Evolutionary conservation across 2,888 invertebrate species (phyloP), one percentile per base, ranked within the genome.

Genomic region (Athalia rosae): DNA sequence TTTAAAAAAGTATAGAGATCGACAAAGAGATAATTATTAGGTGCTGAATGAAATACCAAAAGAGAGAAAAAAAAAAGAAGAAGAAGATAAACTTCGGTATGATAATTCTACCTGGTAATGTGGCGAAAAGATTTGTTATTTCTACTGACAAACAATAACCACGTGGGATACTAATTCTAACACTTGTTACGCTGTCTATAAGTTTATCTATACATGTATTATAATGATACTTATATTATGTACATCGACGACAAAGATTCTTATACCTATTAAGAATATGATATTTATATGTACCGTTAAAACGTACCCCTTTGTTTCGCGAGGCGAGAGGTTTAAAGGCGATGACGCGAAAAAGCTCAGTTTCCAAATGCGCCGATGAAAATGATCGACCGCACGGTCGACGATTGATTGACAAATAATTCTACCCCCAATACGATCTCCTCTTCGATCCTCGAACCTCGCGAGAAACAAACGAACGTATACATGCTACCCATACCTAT

Each of bases 101-200:
- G 28, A 56, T 74, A 13, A 69, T 50, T 11, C 41, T 47, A 13
- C 47, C 5, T 13, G 41, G 43, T 43, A 6, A 48, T 48, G 3
- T 50, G 15, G 56, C 67, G 53, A 56, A 11, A 41, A 47, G 74
- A 61, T 28, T 61, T 59, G 47, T 74, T 50, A 48, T 67, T 50
- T 62, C 61, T 48, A 74, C 74, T 74, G 48, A 50, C 47, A 28
- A 74, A 58, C 67, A 28, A 28, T 28, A 28, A 86, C 86, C 82
- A 83, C 82, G 84, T 82, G 83, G 84, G 84, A 62, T 28, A 84
- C 83, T 84, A 84, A 84, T 85, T 85, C 83, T 84, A 85, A 88
- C 84, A 86, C 85, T 88, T 88, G 88, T 88, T 88, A 87, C 84
- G 86, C 88, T 88, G 86, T 88, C 88, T 79, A 86, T 88, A 88